Conservation (phyloP, 2,113 vertebrate genomes). For the Dolichotis patagonum region DNA sequence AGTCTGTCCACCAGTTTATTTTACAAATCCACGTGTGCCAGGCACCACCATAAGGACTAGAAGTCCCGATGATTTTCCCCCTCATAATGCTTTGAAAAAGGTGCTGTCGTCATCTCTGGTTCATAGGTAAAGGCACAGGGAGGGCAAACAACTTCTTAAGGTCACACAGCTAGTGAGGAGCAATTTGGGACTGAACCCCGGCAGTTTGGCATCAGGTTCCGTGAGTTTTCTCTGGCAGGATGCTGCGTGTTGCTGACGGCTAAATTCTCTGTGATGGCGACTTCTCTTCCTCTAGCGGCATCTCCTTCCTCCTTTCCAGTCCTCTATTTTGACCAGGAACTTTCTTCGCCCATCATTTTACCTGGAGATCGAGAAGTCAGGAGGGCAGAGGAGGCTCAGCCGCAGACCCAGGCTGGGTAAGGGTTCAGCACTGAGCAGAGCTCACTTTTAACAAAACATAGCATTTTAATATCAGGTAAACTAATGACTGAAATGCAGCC, state of each 20-base stretch:
- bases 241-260: neutral
- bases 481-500: neutral
- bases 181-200: neutral
- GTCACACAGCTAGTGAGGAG: neutral
- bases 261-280: neutral
- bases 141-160: neutral
- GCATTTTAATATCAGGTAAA: neutral
- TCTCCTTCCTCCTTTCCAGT: neutral
- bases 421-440: neutral
- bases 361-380: neutral
- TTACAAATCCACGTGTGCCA: neutral
- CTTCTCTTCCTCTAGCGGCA: neutral
- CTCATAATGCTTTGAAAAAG: neutral
- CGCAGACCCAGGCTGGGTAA: fast-evolving
- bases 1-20: neutral
- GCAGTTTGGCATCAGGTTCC: neutral
- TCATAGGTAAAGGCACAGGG: neutral
- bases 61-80: neutral
- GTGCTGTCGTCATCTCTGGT: too few species aligned
- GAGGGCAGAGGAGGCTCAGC: neutral
- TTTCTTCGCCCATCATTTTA: neutral
- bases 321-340: neutral
- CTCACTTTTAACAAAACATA: neutral
- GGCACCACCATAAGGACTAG: neutral
- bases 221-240: neutral